Percentiles rank a stretch among this genome's conserved stretches.
Conservation (phyloP, 1,140 invertebrate species). For the Drosophila bipectinata region DNA sequence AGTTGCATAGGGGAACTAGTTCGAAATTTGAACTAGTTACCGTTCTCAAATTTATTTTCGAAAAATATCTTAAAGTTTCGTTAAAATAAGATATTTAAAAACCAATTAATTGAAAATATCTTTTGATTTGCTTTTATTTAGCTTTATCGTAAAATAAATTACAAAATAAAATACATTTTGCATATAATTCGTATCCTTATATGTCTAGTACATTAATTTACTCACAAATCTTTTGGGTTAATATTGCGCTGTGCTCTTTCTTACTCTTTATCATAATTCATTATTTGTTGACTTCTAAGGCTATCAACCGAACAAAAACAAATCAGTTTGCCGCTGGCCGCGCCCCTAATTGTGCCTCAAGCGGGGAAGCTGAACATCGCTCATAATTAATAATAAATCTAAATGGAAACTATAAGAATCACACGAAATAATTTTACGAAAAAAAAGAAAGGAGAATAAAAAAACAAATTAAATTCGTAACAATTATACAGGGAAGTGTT, state of each 20-base stretch:
- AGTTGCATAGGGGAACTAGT: neutral
- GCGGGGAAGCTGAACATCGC: slow-evolving; percentile 36
- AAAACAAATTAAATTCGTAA: slow-evolving; percentile 69
- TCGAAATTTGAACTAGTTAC: too few relatives aligned
- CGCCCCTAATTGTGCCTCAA: slow-evolving; percentile 51
- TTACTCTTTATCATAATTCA: slow-evolving; percentile 4
- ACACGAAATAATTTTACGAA: slow-evolving; percentile 45
- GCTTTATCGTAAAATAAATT: slow-evolving; percentile 78
- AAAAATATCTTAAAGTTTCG: too few relatives aligned
- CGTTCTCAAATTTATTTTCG: too few relatives aligned
- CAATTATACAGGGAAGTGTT: slow-evolving; percentile 53
- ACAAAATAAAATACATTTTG: slow-evolving; percentile 78
- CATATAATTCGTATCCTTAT: slow-evolving; percentile 73
- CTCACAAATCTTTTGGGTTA: slow-evolving; percentile 77
- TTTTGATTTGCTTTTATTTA: slow-evolving; percentile 72
- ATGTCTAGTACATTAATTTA: slow-evolving; percentile 68
- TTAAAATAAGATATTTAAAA: neutral
- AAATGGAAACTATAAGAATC: slow-evolving; percentile 60
- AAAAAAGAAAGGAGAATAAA: slow-evolving; percentile 19
- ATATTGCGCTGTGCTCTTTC: slow-evolving; percentile 69
- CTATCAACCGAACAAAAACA: slow-evolving; percentile 45
- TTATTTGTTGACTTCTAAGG: slow-evolving; percentile 46
- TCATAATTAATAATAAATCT: slow-evolving; percentile 31
- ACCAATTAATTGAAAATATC: too few relatives aligned
- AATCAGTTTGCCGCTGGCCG: slow-evolving; percentile 36